Evolutionary conservation across 2,113 vertebrate genomes (phyloP), one percentile per base, ranked within the genome.

Genomic region (Crotophaga sulcirostris): DNA sequence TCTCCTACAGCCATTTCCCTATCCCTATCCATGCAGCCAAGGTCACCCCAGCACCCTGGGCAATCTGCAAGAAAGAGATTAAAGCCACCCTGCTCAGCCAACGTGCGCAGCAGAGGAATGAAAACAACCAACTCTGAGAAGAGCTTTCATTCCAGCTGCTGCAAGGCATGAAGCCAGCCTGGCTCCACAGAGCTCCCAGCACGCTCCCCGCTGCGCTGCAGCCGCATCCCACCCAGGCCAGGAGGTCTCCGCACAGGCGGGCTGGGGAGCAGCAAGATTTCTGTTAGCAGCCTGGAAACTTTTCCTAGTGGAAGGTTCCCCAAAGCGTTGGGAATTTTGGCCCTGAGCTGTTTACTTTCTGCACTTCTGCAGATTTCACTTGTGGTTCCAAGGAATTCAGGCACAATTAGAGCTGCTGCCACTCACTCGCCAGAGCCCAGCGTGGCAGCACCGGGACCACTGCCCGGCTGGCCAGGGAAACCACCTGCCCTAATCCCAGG

Each of bases 321-420:
- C 56, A 55, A 95, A 94, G 59, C 0, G 1, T 20, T 0, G 15
- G 83, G 86, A 93, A 93, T 89, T 84, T 74, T 0, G 0, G 51
- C 89, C 86, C 29, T 0, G 0, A 83, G 68, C 75, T 93, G 83
- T 96, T 95, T 92, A 70, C 38, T 86, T 93, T 80, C 83, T 45
- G 26, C 80, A 78, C 88, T 93, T 90, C 87, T 92, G 63, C 76
- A 80, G 64, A 76, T 95, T 92, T 95, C 88, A 86, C 83, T 96
- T 88, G 94, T 77, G 92, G 92, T 58, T 66, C 83, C 33, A 38
- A 67, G 85, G 86, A 92, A 96, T 81, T 55, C 76, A 59, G 83
- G 56, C 76, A 26, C 79, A 90, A 63, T 81, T 88, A 70, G 20
- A 90, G 72, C 38, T 2, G 2, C 59, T 63, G 83, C 63, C 82